Conservation (phyloP, 2,113 vertebrate genomes). For the Scatophagus argus region DNA sequence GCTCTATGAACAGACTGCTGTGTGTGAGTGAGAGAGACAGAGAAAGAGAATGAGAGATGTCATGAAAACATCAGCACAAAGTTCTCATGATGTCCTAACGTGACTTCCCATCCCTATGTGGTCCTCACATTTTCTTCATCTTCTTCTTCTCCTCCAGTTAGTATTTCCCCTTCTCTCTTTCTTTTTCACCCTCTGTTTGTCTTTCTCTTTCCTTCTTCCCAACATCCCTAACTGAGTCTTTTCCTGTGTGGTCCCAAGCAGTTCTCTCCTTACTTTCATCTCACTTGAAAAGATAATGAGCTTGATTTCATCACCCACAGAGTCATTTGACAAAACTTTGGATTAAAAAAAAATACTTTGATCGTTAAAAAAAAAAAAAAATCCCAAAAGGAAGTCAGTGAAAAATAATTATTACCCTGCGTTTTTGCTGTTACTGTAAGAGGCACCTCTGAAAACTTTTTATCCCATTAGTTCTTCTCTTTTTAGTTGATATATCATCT, state of each 20-base stretch:
- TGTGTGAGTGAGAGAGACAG: constrained; percentile 26
- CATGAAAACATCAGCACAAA: constrained; percentile 3
- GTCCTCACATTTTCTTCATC: constrained; percentile 17
- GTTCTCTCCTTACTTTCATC: constrained; percentile 65
- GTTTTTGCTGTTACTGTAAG: not conserved
- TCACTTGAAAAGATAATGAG: constrained; percentile 66
- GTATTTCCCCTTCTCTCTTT: not conserved
- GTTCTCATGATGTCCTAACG: constrained; percentile 30
- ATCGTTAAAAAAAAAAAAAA: constrained; percentile 33
- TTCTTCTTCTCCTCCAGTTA: not conserved
- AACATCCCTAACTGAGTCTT: constrained; percentile 39
- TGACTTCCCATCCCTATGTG: constrained; percentile 40
- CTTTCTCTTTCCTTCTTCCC: constrained; percentile 53
- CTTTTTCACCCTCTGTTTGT: constrained; percentile 29
- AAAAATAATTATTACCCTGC: not conserved
- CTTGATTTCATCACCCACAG: constrained; percentile 68
- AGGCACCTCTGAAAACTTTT: constrained; percentile 21
- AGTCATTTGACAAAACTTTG: constrained; percentile 64
- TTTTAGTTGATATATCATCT: constrained; percentile 16
- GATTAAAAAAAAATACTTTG: constrained; percentile 55
- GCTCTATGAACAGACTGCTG: constrained; percentile 68
- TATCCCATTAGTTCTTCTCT: not conserved
- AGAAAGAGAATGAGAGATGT: constrained; percentile 38
- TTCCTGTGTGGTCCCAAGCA: constrained; percentile 67
- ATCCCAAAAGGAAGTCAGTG: constrained; percentile 28